A percentile compares a stretch with the other conserved stretches of the same genome.
Evolutionary conservation across 2,797 vertebrate species (phyloP).

Genomic region (Podarcis siculus): DNA sequence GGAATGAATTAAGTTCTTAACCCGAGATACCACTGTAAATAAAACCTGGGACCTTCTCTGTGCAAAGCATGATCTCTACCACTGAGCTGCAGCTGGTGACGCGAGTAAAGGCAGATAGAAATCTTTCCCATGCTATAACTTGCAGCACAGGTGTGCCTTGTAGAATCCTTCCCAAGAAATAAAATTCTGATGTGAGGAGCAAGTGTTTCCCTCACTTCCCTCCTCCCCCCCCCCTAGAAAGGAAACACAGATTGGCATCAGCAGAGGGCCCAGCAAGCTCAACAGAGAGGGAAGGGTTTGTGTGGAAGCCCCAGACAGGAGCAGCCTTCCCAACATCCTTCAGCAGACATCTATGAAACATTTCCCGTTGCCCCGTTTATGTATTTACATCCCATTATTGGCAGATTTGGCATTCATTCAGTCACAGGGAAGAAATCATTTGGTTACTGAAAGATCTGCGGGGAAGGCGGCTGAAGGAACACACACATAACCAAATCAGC

Average conservation of each 20-base stretch:
- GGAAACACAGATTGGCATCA: neutral
- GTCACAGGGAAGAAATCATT: neutral
- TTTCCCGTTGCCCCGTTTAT: neutral
- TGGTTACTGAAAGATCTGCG: neutral
- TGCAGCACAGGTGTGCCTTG: no score
- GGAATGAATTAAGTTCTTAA: no score
- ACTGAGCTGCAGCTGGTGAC: neutral
- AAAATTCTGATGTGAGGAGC: neutral
- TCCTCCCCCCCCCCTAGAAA: neutral
- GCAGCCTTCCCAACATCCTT: neutral
- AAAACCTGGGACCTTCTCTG: neutral
- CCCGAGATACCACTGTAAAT: no score
- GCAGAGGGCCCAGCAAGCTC: neutral
- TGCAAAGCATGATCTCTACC: neutral
- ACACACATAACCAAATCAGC: neutral
- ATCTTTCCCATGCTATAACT: neutral
- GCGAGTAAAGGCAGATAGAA: neutral
- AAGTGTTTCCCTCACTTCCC: neutral
- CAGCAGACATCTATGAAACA: neutral
- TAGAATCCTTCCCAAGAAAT: neutral
- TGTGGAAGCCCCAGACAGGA: neutral
- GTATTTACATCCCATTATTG: neutral
- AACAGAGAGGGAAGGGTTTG: no score
- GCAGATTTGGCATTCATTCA: neutral
- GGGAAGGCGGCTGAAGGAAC: neutral